These are phyloP conservation scores for Romanogobio albipinnatus DNA, from an alignment of 2,113 vertebrate species.

Conservation along the genomic window DNA sequence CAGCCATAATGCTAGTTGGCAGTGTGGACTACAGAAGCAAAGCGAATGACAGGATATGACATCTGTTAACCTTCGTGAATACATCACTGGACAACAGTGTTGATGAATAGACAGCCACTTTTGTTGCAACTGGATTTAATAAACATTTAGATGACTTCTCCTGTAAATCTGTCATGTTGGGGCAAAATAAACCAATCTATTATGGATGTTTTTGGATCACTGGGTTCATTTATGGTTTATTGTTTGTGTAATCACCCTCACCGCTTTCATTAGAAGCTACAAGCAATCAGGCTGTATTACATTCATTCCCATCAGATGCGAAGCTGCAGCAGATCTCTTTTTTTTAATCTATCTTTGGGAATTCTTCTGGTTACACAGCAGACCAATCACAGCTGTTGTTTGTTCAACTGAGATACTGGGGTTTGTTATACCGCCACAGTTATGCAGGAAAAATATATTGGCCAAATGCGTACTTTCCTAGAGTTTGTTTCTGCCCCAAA, in stretches of 20 bases:
- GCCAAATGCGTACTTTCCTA: neutral
- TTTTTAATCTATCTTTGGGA: neutral
- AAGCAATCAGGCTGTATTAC: conserved; percentile 3
- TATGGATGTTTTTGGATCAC: neutral
- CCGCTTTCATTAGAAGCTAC: conserved; percentile 3
- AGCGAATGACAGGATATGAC: neutral
- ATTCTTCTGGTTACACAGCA: neutral
- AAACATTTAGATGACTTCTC: neutral
- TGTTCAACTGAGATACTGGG: neutral
- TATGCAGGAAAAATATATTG: neutral
- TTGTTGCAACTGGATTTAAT: neutral
- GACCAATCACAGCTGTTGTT: neutral
- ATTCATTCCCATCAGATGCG: neutral
- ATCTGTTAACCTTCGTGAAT: neutral
- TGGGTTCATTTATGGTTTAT: neutral
- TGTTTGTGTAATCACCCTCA: conserved; percentile 1
- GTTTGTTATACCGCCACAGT: neutral
- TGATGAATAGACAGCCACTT: neutral
- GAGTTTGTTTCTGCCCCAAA: neutral
- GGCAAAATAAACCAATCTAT: neutral
- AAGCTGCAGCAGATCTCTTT: neutral
- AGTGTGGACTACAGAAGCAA: neutral
- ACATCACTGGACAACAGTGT: neutral
- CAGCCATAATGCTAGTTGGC: neutral
- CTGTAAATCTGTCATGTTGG: neutral